A percentile compares a stretch with the other conserved stretches of the same genome.
These are phyloP conservation scores for Laticauda colubrina DNA, from an alignment of 2,113 vertebrate species.

Conservation along the genomic window DNA sequence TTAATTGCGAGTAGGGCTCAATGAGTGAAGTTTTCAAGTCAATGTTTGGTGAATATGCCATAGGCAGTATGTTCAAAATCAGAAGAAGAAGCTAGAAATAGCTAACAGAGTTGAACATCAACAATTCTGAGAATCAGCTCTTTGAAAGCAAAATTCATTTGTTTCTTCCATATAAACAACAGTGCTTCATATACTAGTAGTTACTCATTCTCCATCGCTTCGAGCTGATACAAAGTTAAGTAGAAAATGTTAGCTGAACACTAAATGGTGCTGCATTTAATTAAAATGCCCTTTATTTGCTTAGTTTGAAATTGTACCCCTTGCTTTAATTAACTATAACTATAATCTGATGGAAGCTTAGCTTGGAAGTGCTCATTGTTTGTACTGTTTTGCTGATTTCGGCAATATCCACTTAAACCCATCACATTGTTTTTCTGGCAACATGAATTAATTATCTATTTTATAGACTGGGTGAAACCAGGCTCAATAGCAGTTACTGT, in stretches of 20 bases:
- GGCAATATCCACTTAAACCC: background rate
- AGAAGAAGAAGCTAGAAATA: background rate
- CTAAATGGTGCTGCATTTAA: constrained; percentile 21
- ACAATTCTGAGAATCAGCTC: background rate
- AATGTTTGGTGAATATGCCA: background rate
- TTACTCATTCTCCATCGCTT: constrained; percentile 3
- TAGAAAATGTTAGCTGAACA: constrained; percentile 11
- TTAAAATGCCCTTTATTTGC: constrained; percentile 33
- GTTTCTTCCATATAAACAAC: background rate
- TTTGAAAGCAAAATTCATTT: background rate
- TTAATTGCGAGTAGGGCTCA: background rate
- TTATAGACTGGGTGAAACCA: too few relatives aligned
- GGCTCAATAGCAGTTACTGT: too few relatives aligned
- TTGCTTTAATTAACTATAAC: constrained; percentile 22
- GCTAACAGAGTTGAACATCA: background rate
- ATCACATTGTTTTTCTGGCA: constrained; percentile 6
- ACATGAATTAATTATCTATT: background rate
- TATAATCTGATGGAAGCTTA: constrained; percentile 30
- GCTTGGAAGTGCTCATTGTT: constrained; percentile 12
- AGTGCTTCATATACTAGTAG: background rate
- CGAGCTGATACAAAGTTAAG: constrained; percentile 23
- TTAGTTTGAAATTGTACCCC: constrained; percentile 31
- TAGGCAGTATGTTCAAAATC: background rate
- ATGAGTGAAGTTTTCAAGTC: background rate
- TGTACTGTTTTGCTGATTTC: constrained; percentile 6